Evolutionary conservation across 2,888 invertebrate species (phyloP).

Genomic region (Apamea crenata): DNA sequence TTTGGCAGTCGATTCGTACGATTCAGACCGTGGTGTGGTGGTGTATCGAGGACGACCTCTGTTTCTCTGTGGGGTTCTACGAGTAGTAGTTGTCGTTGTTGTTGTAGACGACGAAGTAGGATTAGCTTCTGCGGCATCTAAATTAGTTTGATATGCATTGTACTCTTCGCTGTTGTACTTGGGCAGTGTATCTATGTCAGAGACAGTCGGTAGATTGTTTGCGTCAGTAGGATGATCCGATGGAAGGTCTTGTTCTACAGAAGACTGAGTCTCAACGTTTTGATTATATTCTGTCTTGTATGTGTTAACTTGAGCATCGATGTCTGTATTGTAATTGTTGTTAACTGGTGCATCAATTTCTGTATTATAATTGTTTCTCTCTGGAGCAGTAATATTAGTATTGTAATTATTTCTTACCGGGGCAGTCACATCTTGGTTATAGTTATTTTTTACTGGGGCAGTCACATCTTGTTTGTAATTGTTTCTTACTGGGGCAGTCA

Average conservation of each 20-base stretch:
- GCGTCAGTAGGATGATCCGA: constrained; percentile 72
- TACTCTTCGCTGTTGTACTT: constrained; percentile 71
- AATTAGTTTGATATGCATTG: constrained; percentile 75
- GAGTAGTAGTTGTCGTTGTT: constrained; percentile 82
- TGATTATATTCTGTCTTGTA: constrained; percentile 71
- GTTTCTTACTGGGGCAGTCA: neutral
- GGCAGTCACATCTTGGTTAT: constrained; percentile 1
- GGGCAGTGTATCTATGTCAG: constrained; percentile 72
- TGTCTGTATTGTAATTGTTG: constrained; percentile 59
- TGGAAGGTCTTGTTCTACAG: constrained; percentile 69
- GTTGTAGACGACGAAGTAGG: constrained; percentile 76
- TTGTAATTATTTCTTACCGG: constrained; percentile 42
- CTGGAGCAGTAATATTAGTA: no score
- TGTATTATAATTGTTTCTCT: constrained; percentile 38
- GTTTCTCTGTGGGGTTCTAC: constrained; percentile 78
- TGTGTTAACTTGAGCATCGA: constrained; percentile 52
- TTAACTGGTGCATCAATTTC: constrained; percentile 34
- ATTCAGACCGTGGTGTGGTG: constrained; percentile 81
- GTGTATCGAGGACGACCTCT: constrained; percentile 86
- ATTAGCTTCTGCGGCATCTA: constrained; percentile 72
- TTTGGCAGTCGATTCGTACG: constrained; percentile 83
- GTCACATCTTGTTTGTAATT: constrained; percentile 18
- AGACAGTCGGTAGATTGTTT: constrained; percentile 67
- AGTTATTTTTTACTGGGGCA: constrained; percentile 26
- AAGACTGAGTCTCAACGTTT: constrained; percentile 72